Evolutionary conservation across 2,797 vertebrate genomes (phyloP).

Genomic region (Myotis myotis): DNA sequence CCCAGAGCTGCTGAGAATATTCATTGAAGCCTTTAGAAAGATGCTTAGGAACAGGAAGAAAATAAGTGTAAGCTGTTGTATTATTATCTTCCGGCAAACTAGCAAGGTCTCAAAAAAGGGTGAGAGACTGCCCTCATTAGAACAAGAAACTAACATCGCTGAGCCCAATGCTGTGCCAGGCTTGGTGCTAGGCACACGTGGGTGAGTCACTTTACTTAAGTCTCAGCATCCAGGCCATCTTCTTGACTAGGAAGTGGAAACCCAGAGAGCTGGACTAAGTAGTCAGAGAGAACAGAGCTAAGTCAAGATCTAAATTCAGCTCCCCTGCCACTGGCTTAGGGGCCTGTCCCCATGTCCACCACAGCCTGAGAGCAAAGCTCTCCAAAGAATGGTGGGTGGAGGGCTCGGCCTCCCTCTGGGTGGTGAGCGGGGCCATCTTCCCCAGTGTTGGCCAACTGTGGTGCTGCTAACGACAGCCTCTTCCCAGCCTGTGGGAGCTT

Average conservation of each 20-base stretch:
- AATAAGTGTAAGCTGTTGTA: background rate
- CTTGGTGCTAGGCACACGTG: accelerated
- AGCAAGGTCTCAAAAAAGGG: background rate
- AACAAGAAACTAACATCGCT: background rate
- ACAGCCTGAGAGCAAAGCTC: background rate
- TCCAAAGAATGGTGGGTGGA: background rate
- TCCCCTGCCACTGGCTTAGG: background rate
- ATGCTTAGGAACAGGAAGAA: background rate
- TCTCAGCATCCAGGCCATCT: background rate
- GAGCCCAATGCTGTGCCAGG: background rate
- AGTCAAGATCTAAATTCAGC: background rate
- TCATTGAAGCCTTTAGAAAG: background rate
- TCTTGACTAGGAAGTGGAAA: background rate
- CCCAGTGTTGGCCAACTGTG: background rate
- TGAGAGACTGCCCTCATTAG: background rate
- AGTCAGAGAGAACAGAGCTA: background rate
- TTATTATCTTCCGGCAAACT: background rate
- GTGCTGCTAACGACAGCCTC: background rate
- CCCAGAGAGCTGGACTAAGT: background rate
- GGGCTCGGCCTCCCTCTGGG: background rate
- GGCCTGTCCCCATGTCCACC: background rate
- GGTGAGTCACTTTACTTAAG: background rate
- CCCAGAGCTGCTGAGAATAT: background rate
- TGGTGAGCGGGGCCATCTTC: background rate
- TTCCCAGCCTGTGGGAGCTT: constrained; percentile 25